phyloP scores from a whole-genome alignment of 2,888 invertebrate genomes.

The Epicampocera succincta region DNA sequence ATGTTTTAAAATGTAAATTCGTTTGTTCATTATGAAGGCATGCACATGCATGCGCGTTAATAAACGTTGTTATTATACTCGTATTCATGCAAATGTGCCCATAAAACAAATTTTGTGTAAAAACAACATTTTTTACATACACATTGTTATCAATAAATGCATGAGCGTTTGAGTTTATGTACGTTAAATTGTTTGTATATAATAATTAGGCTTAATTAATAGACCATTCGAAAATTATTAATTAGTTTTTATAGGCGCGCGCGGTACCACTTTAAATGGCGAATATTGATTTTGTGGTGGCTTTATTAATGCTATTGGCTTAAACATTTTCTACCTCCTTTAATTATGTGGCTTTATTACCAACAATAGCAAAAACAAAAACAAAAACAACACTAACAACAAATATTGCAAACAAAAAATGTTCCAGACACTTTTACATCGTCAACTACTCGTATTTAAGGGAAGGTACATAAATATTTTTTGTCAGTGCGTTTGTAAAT shows the following conservation, averaged over 20 bases:
- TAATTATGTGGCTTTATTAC: slow-evolving; percentile 79
- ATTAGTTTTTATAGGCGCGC: slow-evolving; percentile 82
- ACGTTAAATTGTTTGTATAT: slow-evolving; percentile 37
- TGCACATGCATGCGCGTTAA: neutral
- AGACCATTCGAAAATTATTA: slow-evolving; percentile 82
- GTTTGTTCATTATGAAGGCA: neutral
- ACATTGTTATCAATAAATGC: neutral
- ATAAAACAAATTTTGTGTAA: slow-evolving; percentile 3
- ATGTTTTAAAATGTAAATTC: slow-evolving; percentile 4
- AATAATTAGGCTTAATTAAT: slow-evolving; percentile 82
- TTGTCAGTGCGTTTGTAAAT: too few species aligned
- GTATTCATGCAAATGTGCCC: too few species aligned
- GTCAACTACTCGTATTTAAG: too few species aligned
- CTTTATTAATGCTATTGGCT: slow-evolving; percentile 82
- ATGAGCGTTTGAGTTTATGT: neutral
- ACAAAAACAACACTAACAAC: slow-evolving; percentile 10
- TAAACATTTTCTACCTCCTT: slow-evolving; percentile 79
- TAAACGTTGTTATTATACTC: neutral
- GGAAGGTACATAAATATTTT: too few species aligned
- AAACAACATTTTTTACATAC: neutral
- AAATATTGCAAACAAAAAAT: slow-evolving; percentile 34
- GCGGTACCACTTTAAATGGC: slow-evolving; percentile 81
- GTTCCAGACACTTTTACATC: neutral
- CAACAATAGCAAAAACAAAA: slow-evolving; percentile 54
- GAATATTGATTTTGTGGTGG: slow-evolving; percentile 82